Base-by-base conservation (phyloP, 2,888 invertebrate species). In the Apodemia hepburni region DNA sequence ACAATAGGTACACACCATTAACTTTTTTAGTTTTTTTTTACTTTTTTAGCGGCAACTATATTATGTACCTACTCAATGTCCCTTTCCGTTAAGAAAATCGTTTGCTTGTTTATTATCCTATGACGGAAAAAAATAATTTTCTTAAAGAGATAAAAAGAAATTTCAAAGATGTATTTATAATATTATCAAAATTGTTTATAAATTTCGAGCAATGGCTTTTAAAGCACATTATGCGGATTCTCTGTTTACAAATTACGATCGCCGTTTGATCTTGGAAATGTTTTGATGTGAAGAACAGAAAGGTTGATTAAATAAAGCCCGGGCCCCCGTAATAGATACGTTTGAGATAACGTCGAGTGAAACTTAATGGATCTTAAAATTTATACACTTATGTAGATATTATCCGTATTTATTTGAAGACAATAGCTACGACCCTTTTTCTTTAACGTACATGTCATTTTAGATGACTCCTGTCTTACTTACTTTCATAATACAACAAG, bases 271-370 rank as follows among this genome's bases (percentile, higher is more conserved):
- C 54, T 54, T 27, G 27, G 22, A 29, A 54, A 54, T 54, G 54
- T 54, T 54, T 54, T 27, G 54, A 54, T 54, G 54, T 27, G 54
- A 54, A 27, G 54, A 29, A 29, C 54, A 29, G 54, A 54, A 54
- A 54, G 54, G 27, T 27, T 54, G 54, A 54, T 54, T 54, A 54
- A 54, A 54, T 54, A 54, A 54, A 54, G 54, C 29, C 12, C 15
- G 54, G 54, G 27, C 27, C 54, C 22, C 54, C 22, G 54, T 54
- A 54, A 54, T 22, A 54, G 54, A 54, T 54, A 54, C 54, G 12
- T 54, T 54, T 54, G 54, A 54, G 27, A 54, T 54, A 54, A 27
- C 12, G 4, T 22, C 22, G 51, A 51, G 22, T 51, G 27, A 54
- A 54, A 54, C 27, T 54, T 54, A 22, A 54, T 27, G 51, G 51